Conservation (phyloP, 1,140 invertebrate genomes). For the Hyles euphorbiae region DNA sequence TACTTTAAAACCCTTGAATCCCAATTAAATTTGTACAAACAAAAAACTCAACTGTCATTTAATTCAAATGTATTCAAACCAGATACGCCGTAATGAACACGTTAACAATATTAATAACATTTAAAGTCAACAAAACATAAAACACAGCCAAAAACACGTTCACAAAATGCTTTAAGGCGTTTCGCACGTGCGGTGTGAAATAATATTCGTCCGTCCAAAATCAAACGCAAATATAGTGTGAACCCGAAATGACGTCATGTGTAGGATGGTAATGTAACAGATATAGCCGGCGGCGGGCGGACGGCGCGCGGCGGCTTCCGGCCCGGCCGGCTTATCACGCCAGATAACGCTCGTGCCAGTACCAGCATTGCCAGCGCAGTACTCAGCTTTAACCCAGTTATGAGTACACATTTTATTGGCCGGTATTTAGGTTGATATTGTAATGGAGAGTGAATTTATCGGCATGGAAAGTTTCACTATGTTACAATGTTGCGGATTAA, state of each 20-base stretch:
- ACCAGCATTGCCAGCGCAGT: background rate
- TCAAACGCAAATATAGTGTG: slow-evolving; percentile 34
- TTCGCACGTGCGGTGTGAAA: too few species aligned
- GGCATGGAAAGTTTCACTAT: background rate
- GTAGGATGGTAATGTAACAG: slow-evolving; percentile 29
- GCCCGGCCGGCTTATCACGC: slow-evolving; percentile 47
- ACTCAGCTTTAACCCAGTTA: slow-evolving; percentile 25
- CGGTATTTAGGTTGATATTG: slow-evolving; percentile 9
- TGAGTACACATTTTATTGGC: slow-evolving; percentile 14
- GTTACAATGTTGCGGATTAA: too few species aligned
- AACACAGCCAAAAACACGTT: too few species aligned
- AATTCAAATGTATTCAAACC: too few species aligned
- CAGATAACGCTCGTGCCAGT: slow-evolving; percentile 41
- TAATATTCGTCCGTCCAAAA: slow-evolving; percentile 12
- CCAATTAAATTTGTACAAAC: too few species aligned
- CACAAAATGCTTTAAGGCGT: too few species aligned
- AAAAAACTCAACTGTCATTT: too few species aligned
- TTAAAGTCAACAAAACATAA: too few species aligned
- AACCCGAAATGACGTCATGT: slow-evolving; percentile 44
- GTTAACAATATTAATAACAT: too few species aligned
- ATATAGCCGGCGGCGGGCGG: slow-evolving; percentile 40
- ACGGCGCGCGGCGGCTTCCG: slow-evolving; percentile 42
- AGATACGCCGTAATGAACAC: too few species aligned
- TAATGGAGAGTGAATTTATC: background rate
- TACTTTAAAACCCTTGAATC: too few species aligned